A percentile compares a stretch with the other conserved stretches of the same genome.
Evolutionary conservation across 2,113 vertebrate species (phyloP).

Genomic region (Lophotis ruficrista): DNA sequence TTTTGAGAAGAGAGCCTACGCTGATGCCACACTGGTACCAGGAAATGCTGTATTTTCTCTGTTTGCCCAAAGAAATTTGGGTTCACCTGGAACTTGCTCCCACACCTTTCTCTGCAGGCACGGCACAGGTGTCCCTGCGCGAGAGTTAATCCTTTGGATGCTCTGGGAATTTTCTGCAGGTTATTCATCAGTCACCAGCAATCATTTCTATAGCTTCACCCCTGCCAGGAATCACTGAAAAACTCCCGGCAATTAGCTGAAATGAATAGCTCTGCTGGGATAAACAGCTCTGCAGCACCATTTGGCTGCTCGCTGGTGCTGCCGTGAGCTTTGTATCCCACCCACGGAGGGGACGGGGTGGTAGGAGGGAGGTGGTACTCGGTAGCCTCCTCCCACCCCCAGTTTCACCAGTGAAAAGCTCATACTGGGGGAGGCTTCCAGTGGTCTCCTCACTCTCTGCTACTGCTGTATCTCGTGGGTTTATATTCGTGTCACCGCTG

Average conservation of each 20-base stretch:
- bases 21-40: not conserved
- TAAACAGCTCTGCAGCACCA: not conserved
- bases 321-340: not conserved
- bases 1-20: not conserved
- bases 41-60: not conserved
- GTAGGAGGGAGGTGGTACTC: not conserved
- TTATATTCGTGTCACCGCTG: not conserved
- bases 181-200: constrained; percentile 39
- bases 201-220: not conserved
- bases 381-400: not conserved
- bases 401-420: not conserved
- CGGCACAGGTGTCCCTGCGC: not conserved
- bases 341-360: not conserved
- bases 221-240: constrained; percentile 22
- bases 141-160: not conserved
- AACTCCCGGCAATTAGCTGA: not conserved
- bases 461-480: not conserved
- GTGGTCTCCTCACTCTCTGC: not conserved
- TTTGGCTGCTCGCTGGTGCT: not conserved
- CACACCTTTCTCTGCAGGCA: not conserved
- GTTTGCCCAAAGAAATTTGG: not conserved
- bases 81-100: not conserved
- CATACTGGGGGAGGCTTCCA: not conserved
- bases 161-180: constrained; percentile 11
- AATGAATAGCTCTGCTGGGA: constrained; percentile 3